Conservation (phyloP, 2,888 invertebrate genomes). For the Onchidella celtica region DNA sequence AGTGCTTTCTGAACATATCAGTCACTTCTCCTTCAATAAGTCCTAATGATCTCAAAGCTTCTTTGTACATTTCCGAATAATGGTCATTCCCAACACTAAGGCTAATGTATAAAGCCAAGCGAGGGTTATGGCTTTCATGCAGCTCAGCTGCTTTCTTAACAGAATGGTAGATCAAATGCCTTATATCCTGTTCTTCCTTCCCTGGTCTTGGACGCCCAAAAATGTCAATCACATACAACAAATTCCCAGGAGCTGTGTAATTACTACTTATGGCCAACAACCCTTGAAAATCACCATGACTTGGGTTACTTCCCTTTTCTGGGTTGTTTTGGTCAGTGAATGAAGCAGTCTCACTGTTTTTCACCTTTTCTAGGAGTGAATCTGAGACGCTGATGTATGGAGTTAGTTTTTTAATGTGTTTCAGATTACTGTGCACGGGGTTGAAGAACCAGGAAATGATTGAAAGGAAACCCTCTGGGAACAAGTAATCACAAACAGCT, state of each 20-base stretch:
- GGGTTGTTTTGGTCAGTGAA: neutral
- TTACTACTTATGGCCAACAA: neutral
- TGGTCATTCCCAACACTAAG: neutral
- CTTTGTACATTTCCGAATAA: neutral
- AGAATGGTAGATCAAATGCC: neutral
- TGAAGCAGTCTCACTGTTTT: neutral
- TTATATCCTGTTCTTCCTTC: neutral
- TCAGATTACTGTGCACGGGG: constrained; percentile 4
- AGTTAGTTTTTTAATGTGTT: neutral
- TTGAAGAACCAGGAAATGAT: constrained; percentile 24
- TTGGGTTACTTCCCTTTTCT: neutral
- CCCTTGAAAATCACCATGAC: neutral
- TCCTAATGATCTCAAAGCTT: neutral
- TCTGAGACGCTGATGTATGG: constrained; percentile 9
- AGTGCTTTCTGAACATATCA: neutral
- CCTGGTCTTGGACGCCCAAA: neutral
- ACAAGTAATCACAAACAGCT: neutral
- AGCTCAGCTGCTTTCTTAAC: neutral
- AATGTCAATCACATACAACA: neutral
- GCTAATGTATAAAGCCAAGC: neutral
- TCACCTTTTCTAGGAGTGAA: neutral
- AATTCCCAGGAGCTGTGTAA: neutral
- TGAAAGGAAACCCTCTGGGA: constrained; percentile 5
- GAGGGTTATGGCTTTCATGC: neutral
- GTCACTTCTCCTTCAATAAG: neutral